phyloP scores from a whole-genome alignment of 2,113 vertebrate species.

The Crotalus tigris region DNA sequence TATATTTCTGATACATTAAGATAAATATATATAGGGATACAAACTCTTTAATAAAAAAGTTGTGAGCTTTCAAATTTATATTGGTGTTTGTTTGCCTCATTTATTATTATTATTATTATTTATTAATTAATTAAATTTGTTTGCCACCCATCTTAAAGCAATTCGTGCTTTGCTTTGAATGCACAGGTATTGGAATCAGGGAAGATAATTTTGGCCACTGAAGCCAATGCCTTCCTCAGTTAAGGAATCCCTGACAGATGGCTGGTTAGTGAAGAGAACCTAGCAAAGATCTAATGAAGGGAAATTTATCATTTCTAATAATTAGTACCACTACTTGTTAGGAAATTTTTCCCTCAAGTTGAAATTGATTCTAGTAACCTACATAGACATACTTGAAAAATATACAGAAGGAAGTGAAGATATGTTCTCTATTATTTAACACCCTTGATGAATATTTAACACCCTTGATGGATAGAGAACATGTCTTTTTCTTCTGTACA shows the following conservation, averaged over 20 bases:
- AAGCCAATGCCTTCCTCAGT: background rate
- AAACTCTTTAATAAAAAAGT: background rate
- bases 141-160: background rate
- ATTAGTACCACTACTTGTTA: background rate
- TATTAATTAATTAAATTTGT: background rate
- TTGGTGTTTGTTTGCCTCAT: background rate
- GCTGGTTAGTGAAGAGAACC: background rate
- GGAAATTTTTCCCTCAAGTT: background rate
- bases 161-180: background rate
- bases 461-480: background rate
- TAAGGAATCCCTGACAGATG: background rate
- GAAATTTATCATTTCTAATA: background rate
- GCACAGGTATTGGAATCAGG: background rate
- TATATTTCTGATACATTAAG: background rate
- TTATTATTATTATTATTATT: background rate
- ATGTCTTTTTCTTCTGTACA: background rate
- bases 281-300: background rate
- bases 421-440: background rate
- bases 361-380: background rate
- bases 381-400: background rate
- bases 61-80: background rate
- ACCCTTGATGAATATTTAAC: background rate
- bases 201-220: background rate
- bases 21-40: background rate
- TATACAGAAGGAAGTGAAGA: background rate